phyloP scores from a whole-genome alignment of 1,140 invertebrate genomes.

The Saxidomus purpurata region DNA sequence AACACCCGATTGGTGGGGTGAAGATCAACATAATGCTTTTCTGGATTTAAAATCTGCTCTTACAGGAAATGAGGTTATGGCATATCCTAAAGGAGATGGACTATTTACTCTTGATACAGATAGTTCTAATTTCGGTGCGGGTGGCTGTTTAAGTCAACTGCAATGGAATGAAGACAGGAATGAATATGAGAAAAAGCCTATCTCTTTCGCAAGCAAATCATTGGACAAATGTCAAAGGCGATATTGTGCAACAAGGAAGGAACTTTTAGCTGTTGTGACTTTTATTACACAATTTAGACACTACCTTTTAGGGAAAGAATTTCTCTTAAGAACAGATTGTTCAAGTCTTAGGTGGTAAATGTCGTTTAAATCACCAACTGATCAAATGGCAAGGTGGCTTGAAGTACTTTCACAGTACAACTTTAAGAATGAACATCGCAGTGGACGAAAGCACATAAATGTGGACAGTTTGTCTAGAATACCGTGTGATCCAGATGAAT shows the following conservation, averaged over 20 bases:
- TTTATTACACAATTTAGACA: conserved; percentile 63
- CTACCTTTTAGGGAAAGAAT: conserved; percentile 68
- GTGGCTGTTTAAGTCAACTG: background rate
- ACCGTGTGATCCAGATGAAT: conserved; percentile 23
- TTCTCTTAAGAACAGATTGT: conserved; percentile 70
- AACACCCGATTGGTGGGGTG: background rate
- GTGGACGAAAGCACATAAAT: conserved; percentile 58
- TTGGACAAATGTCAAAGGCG: background rate
- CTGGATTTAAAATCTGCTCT: background rate
- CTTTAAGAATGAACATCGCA: conserved; percentile 55
- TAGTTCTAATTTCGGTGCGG: background rate
- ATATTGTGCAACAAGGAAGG: conserved; percentile 43
- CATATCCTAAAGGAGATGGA: background rate
- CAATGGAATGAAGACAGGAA: background rate
- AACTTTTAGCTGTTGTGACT: conserved; percentile 62
- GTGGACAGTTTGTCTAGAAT: conserved; percentile 61
- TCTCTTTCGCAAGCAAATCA: background rate
- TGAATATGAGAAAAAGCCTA: background rate
- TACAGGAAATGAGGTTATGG: background rate
- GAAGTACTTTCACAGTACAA: conserved; percentile 67
- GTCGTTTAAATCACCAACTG: conserved; percentile 57
- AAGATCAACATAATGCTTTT: background rate
- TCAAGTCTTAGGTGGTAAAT: conserved; percentile 64
- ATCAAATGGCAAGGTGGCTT: conserved; percentile 73
- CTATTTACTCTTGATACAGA: background rate